phyloP scores from a whole-genome alignment of 2,797 vertebrate species.

The Peromyscus eremicus region DNA sequence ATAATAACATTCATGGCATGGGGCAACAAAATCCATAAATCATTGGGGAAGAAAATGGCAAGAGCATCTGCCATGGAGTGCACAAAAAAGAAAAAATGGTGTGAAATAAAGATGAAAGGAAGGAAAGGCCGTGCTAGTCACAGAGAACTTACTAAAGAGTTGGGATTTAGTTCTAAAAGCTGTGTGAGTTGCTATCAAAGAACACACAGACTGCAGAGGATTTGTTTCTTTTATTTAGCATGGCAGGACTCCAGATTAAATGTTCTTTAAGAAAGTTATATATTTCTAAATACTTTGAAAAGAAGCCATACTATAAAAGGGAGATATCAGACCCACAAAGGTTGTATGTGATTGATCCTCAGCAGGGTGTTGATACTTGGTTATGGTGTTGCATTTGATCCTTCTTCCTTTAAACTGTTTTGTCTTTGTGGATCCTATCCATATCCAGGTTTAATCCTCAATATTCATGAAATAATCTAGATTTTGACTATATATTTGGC shows the following conservation, averaged over 20 bases:
- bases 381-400: rapidly evolving
- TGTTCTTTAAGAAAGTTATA: neutral
- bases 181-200: neutral
- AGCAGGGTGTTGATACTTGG: too few species aligned
- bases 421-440: neutral
- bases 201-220: neutral
- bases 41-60: neutral
- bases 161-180: slow-evolving; percentile 5
- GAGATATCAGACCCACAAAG: neutral
- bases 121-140: neutral
- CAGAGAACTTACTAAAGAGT: neutral
- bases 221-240: slow-evolving; percentile 27
- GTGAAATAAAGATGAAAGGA: neutral
- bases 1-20: neutral
- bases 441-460: neutral
- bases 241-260: neutral
- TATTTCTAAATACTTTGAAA: neutral
- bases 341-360: neutral
- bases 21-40: neutral
- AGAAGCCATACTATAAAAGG: neutral
- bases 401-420: neutral
- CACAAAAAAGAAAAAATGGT: neutral
- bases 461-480: neutral
- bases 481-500: slow-evolving; percentile 9
- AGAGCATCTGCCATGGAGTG: neutral